Percentiles rank a stretch among this genome's conserved stretches.
Conservation (phyloP, 2,888 invertebrate species). For the Lymantria dispar region DNA sequence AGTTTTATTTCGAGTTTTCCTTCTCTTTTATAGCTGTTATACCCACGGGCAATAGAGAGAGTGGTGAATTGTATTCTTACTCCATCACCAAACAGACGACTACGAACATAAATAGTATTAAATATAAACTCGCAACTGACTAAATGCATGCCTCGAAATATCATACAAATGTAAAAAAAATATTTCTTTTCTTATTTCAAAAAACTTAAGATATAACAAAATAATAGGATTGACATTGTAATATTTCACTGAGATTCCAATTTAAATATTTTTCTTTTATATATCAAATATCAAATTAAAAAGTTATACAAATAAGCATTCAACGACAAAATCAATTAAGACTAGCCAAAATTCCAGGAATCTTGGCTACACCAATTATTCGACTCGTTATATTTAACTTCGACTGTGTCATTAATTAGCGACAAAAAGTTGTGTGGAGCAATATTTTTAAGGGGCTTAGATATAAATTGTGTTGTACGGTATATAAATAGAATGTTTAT, state of each 20-base stretch:
- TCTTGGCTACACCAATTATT: conserved; percentile 14
- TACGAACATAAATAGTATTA: no score
- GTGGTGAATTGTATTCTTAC: no score
- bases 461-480: conserved; percentile 9
- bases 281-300: conserved; percentile 1
- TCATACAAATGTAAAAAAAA: not conserved
- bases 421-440: conserved; percentile 17
- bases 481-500: conserved; percentile 24
- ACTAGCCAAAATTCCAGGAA: conserved; percentile 14
- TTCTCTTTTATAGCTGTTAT: no score
- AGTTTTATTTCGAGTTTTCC: no score
- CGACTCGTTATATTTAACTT: conserved; percentile 20
- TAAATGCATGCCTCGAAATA: not conserved
- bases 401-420: conserved; percentile 25
- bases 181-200: not conserved
- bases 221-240: not conserved
- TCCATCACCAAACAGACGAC: no score
- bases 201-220: not conserved
- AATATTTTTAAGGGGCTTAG: conserved; percentile 11
- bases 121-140: not conserved
- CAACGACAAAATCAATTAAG: conserved; percentile 6
- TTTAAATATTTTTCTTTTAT: not conserved
- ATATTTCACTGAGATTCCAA: not conserved
- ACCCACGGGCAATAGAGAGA: no score
- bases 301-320: not conserved